Percentiles rank a stretch among this genome's conserved stretches.
These are phyloP conservation scores for Brachionus rotundiformis DNA, from an alignment of 1,140 invertebrate genomes.

Conservation along the genomic window DNA sequence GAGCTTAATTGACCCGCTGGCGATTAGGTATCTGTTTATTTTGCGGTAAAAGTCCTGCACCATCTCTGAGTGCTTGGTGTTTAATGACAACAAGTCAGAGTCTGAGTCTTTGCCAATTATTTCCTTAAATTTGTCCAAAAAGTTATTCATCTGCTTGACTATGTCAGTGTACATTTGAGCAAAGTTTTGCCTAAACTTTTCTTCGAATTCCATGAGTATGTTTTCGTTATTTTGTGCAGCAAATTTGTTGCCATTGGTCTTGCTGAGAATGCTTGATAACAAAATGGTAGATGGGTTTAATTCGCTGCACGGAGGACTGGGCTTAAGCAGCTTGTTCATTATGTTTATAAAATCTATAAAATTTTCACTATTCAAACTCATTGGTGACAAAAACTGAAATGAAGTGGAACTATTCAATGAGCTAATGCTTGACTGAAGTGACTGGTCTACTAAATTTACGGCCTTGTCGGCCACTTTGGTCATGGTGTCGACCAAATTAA, in stretches of 20 bases:
- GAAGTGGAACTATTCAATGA: background rate
- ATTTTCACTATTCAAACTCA: background rate
- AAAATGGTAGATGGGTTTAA: background rate
- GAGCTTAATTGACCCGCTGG: constrained; percentile 1
- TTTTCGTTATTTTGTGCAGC: background rate
- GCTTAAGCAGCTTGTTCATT: background rate
- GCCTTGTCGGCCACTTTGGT: constrained; percentile 49
- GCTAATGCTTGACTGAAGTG: background rate
- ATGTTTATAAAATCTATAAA: background rate
- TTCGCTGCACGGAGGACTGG: background rate
- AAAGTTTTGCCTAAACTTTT: constrained; percentile 23
- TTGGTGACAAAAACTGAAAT: constrained; percentile 14
- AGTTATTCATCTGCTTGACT: constrained; percentile 35
- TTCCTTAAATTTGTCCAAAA: constrained; percentile 8
- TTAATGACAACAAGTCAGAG: background rate
- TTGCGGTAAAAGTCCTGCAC: constrained; percentile 46
- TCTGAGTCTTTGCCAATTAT: background rate
- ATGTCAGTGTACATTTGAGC: constrained; percentile 32
- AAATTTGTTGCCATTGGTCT: background rate
- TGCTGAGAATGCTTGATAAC: background rate
- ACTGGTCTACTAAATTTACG: constrained; percentile 34
- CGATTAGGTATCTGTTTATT: constrained; percentile 1
- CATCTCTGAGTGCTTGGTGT: constrained; percentile 32
- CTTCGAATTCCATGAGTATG: constrained; percentile 20
- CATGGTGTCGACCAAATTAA: constrained; percentile 39